Evolutionary conservation across 2,797 vertebrate genomes (phyloP), one percentile per base, ranked within the genome.

Genomic region (Alcedo quadribrachys): DNA sequence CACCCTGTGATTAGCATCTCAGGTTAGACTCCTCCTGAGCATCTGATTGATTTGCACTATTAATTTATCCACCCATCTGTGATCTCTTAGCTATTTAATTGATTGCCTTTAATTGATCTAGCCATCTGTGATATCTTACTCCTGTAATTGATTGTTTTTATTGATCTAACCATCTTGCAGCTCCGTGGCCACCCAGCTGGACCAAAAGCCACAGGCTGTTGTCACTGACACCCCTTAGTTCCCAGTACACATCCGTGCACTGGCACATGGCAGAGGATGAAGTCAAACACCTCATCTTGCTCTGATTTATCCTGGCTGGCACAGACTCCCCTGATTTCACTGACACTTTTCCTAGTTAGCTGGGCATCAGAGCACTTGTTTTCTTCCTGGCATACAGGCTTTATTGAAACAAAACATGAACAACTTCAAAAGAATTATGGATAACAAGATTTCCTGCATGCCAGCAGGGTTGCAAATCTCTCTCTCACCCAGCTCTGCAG

Each of bases 101-200:
- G 83, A 94, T 94, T 90, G 54, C 25, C 53, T 85, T 95, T 94
- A 95, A 96, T 93, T 90, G 83, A 91, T 93, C 61, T 74, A 88
- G 54, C 79, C 81, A 92, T 94, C 85, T 94, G 92, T 89, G 89
- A 80, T 92, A 93, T 74, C 68, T 85, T 85, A 92, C 80, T 86
- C 22, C 82, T 85, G 90, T 90, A 93, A 78, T 58, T 75, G 50
- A 81, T 83, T 89, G 46, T 25, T 91, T 88, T 75, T 76, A 92
- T 87, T 90, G 87, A 94, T 85, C 57, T 84, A 70, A 91, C 81
- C 32, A 75, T 74, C 46, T 90, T 87, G 48, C 15, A 90, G 71
- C 45, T 76, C 85, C 89, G 32, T 76, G 88, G 63, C 45, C 25
- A 54, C 54, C 60, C 82, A 73, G n/a, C 30, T 85, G 17, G 51